These are phyloP conservation scores for Sinhomidia bicolor DNA, from an alignment of 2,888 invertebrate genomes.

Conservation along the genomic window DNA sequence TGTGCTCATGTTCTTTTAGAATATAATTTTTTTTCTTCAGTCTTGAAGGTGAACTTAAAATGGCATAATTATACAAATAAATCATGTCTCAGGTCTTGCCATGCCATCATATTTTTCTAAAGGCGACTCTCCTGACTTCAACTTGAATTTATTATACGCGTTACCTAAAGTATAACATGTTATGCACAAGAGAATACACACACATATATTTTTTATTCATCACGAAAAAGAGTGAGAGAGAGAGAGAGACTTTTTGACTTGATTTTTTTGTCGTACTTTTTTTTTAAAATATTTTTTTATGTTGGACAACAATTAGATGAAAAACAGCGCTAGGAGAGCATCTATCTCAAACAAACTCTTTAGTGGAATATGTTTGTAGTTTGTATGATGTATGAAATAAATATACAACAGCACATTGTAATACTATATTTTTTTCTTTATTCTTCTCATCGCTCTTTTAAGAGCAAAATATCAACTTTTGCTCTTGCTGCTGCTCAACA, in stretches of 20 bases:
- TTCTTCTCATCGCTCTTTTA: neutral
- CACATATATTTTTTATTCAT: slow-evolving; percentile 4
- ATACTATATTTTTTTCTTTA: no score
- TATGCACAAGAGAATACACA: neutral
- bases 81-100: slow-evolving; percentile 72
- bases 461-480: slow-evolving; percentile 25
- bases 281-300: neutral
- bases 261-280: slow-evolving; percentile 53
- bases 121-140: slow-evolving; percentile 56
- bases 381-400: no score
- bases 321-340: slow-evolving; percentile 4
- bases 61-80: slow-evolving; percentile 79
- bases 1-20: slow-evolving; percentile 23
- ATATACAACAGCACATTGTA: neutral
- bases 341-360: no score
- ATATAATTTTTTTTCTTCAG: slow-evolving; percentile 31
- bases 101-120: slow-evolving; percentile 75
- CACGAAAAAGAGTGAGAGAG: neutral
- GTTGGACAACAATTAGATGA: slow-evolving; percentile 52
- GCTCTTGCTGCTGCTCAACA: slow-evolving; percentile 30
- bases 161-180: slow-evolving; percentile 1
- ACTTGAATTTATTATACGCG: slow-evolving; percentile 37
- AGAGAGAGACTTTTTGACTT: slow-evolving; percentile 34
- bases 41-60: slow-evolving; percentile 68
- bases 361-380: no score